phyloP scores from a whole-genome alignment of 2,888 invertebrate species.

The Piscicola geometra region DNA sequence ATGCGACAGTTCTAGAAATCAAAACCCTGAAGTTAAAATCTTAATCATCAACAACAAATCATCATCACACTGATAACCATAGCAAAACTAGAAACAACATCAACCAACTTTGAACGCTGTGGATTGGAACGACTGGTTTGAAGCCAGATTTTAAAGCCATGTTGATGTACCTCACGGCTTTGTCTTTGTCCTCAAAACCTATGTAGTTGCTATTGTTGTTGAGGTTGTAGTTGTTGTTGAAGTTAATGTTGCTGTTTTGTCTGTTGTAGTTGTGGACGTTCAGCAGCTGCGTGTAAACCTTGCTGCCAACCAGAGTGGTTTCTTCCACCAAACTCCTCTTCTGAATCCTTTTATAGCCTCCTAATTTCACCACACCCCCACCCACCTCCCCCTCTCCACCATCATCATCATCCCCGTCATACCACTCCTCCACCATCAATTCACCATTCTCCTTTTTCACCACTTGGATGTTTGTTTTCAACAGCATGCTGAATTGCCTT shows the following conservation, averaged over 20 bases:
- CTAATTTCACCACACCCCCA: background rate
- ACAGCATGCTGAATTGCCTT: conserved; percentile 71
- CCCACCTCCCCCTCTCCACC: background rate
- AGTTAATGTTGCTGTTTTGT: background rate
- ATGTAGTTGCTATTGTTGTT: background rate
- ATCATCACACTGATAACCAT: background rate
- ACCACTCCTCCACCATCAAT: conserved; percentile 84
- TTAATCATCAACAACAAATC: conserved; percentile 58
- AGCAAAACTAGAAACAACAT: background rate
- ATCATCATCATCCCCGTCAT: conserved; percentile 14
- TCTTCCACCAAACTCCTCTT: background rate
- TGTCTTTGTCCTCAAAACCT: conserved; percentile 16
- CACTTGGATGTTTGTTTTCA: conserved; percentile 77
- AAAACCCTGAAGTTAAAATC: background rate
- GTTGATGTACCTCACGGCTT: conserved; percentile 36
- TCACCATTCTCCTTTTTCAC: conserved; percentile 77
- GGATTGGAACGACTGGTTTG: conserved; percentile 40
- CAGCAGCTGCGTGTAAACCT: background rate
- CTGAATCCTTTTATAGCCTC: background rate
- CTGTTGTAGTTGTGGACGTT: background rate
- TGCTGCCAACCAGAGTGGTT: background rate
- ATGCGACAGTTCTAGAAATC: background rate
- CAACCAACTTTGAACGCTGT: conserved; percentile 32
- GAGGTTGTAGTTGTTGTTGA: background rate
- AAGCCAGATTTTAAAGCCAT: conserved; percentile 44